These are phyloP conservation scores for Alethe castanea DNA, from an alignment of 2,113 vertebrate species.

Conservation along the genomic window DNA sequence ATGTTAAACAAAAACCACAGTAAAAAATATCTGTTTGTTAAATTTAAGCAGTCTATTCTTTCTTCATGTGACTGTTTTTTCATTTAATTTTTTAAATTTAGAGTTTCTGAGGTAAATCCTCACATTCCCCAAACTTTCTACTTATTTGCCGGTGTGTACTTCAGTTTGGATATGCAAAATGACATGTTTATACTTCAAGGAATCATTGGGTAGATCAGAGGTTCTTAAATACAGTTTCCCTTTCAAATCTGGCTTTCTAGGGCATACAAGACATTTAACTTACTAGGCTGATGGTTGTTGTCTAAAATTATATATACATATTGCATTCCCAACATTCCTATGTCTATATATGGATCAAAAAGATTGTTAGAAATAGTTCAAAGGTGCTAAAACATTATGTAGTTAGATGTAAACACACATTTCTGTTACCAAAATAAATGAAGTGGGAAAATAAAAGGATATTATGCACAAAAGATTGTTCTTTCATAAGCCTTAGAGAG, in stretches of 20 bases:
- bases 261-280: not conserved
- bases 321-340: not conserved
- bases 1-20: not conserved
- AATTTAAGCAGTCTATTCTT: not conserved
- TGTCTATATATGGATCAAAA: slow-evolving; percentile 15
- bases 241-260: slow-evolving; percentile 16
- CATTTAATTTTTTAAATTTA: not conserved
- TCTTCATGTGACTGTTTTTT: not conserved
- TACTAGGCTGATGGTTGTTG: not conserved
- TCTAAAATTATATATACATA: not conserved
- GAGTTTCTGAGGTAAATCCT: not conserved
- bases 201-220: not conserved
- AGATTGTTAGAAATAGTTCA: slow-evolving; percentile 16
- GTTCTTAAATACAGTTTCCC: not conserved
- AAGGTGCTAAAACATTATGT: slow-evolving; percentile 17
- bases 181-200: slow-evolving; percentile 8
- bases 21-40: not conserved
- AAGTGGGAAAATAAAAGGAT: slow-evolving; percentile 62
- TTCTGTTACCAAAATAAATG: slow-evolving; percentile 35
- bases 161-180: not conserved
- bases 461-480: slow-evolving; percentile 55
- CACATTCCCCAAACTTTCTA: not conserved
- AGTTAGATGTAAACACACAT: slow-evolving; percentile 19
- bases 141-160: not conserved
- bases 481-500: slow-evolving; percentile 44